Percentiles rank a stretch among this genome's conserved stretches.
Conservation (phyloP, 1,140 invertebrate species). For the Palaemon carinicauda region DNA sequence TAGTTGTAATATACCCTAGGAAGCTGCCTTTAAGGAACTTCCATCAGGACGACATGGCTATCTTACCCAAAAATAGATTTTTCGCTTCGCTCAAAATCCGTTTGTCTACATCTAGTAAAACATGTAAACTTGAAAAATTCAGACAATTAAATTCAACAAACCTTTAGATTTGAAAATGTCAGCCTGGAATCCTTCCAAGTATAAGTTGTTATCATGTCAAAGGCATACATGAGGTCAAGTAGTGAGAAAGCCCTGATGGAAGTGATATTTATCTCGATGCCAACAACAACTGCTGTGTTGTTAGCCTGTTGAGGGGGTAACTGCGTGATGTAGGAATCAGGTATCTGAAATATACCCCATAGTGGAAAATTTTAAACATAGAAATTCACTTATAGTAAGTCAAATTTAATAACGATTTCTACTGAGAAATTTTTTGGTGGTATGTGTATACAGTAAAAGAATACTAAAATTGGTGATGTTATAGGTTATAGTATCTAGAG, state of each 20-base stretch:
- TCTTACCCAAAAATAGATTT: no score
- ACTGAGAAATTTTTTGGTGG: no score
- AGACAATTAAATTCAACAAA: neutral
- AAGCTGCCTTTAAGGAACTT: no score
- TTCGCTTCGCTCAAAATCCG: no score
- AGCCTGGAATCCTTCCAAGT: slow-evolving; percentile 7
- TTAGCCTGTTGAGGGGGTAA: neutral
- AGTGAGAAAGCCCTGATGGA: slow-evolving; percentile 15
- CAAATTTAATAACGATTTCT: no score
- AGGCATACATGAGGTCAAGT: slow-evolving; percentile 6
- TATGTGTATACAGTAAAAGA: no score
- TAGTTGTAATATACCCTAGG: no score
- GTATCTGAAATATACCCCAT: neutral
- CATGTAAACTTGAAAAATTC: neutral
- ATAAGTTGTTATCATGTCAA: neutral
- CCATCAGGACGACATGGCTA: no score
- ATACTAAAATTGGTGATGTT: no score
- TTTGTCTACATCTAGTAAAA: neutral
- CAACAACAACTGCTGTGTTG: neutral
- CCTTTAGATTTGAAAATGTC: slow-evolving; percentile 14
- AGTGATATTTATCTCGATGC: neutral
- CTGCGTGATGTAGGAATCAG: neutral
- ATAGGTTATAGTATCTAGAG: no score
- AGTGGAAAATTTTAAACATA: no score
- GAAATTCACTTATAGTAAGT: no score